A percentile compares a stretch with the other conserved stretches of the same genome.
phyloP scores from a whole-genome alignment of 2,888 invertebrate genomes.

The Candidula unifasciata region DNA sequence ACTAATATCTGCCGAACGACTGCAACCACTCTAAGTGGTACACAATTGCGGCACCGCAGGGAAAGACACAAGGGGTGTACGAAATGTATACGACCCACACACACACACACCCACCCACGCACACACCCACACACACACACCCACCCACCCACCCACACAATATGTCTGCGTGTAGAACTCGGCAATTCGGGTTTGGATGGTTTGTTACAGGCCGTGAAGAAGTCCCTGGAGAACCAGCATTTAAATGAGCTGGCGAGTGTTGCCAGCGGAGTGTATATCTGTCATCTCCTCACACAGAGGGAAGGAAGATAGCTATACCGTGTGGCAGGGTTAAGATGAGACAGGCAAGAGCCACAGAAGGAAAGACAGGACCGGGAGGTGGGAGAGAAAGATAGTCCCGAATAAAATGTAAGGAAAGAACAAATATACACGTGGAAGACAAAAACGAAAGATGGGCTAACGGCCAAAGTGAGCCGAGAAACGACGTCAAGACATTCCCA shows the following conservation, averaged over 20 bases:
- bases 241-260: not conserved
- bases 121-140: too few relatives aligned
- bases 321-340: not conserved
- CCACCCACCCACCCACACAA: not conserved
- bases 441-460: conserved; percentile 1
- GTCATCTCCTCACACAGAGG: not conserved
- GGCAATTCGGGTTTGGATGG: too few relatives aligned
- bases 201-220: too few relatives aligned
- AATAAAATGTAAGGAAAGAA: too few relatives aligned
- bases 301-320: too few relatives aligned
- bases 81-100: not conserved
- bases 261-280: not conserved
- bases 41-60: not conserved
- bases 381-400: too few relatives aligned
- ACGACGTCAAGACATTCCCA: not conserved
- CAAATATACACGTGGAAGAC: not conserved
- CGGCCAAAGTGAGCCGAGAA: not conserved
- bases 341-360: not conserved
- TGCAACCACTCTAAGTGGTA: too few relatives aligned
- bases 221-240: not conserved
- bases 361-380: not conserved
- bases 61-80: not conserved
- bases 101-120: too few relatives aligned
- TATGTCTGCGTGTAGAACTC: too few relatives aligned
- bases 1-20: too few relatives aligned